phyloP scores from a whole-genome alignment of 2,888 invertebrate species.

The Drosophila mercatorum region DNA sequence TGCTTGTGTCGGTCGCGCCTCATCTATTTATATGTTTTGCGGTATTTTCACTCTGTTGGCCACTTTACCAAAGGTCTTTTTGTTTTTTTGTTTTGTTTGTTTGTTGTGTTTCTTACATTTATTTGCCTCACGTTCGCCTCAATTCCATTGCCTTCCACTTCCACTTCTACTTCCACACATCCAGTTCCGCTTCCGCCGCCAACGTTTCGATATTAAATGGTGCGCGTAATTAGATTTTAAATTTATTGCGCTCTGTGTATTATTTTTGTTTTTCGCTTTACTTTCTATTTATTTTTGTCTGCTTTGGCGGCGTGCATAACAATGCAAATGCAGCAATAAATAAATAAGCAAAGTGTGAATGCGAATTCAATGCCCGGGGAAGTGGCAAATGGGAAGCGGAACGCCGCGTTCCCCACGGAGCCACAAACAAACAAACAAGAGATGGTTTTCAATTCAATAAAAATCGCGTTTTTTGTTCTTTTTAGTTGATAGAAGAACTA shows the following conservation, averaged over 20 bases:
- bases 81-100: conserved; percentile 2
- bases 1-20: conserved; percentile 45
- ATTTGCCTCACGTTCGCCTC: conserved; percentile 55
- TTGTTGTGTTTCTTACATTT: conserved; percentile 24
- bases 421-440: conserved; percentile 3
- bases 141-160: conserved; percentile 5
- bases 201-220: conserved; percentile 73
- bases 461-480: background rate
- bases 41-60: conserved; percentile 35
- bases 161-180: conserved; percentile 1
- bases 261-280: conserved; percentile 39
- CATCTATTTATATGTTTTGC: conserved; percentile 55
- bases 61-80: conserved; percentile 26
- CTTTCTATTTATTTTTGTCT: conserved; percentile 60
- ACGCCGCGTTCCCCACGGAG: background rate
- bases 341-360: conserved; percentile 72
- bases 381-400: background rate
- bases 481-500: no score
- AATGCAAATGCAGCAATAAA: conserved; percentile 75
- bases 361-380: conserved; percentile 51
- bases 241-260: conserved; percentile 66
- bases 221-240: conserved; percentile 80
- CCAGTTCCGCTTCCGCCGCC: conserved; percentile 33
- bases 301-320: conserved; percentile 66
- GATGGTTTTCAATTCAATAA: conserved; percentile 7